Evolutionary conservation across 2,888 invertebrate genomes (phyloP).

Genomic region (Lasioglossum leucozonium): DNA sequence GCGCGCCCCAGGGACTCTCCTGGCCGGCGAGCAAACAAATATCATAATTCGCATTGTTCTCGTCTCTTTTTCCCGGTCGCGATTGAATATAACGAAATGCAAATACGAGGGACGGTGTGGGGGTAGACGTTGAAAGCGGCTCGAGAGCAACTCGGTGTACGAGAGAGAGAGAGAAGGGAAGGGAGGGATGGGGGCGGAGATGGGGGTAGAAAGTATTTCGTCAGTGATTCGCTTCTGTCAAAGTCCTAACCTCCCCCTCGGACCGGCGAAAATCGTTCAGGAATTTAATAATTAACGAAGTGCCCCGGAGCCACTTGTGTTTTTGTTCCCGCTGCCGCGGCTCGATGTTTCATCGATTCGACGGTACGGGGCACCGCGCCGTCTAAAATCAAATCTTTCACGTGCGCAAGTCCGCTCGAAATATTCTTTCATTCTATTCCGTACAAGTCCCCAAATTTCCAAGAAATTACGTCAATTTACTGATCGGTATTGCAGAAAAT

Average conservation of each 20-base stretch:
- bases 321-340: conserved; percentile 28
- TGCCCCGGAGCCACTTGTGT: conserved; percentile 41
- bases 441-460: neutral
- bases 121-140: conserved; percentile 63
- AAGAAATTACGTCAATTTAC: neutral
- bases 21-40: conserved; percentile 82
- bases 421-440: neutral
- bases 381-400: neutral
- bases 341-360: conserved; percentile 8
- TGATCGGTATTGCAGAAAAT: neutral
- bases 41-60: conserved; percentile 84
- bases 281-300: conserved; percentile 69
- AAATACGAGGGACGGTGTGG: conserved; percentile 78
- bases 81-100: conserved; percentile 84
- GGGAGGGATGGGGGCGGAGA: neutral
- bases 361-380: neutral
- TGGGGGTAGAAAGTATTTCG: conserved; percentile 49
- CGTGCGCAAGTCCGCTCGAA: neutral
- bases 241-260: conserved; percentile 55
- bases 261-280: conserved; percentile 56
- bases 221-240: conserved; percentile 42
- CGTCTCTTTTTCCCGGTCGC: conserved; percentile 72
- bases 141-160: conserved; percentile 23
- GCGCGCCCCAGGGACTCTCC: conserved; percentile 66
- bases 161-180: neutral